Percentiles rank a stretch among this genome's conserved stretches.
Conservation (phyloP, 2,113 vertebrate species). For the Gasterosteus nipponicus region DNA sequence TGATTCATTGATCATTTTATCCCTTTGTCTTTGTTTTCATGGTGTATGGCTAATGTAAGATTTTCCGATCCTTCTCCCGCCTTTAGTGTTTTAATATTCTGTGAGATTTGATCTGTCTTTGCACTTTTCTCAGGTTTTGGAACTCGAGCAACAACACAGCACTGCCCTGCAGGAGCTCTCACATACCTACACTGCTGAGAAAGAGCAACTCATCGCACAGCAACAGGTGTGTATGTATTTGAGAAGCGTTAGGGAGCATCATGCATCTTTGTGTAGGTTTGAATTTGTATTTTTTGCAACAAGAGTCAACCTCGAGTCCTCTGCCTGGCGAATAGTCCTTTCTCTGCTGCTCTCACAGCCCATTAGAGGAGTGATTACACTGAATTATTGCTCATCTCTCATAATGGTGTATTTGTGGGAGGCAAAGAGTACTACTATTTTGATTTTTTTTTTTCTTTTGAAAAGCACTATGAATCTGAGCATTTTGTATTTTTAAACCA, state of each 20-base stretch:
- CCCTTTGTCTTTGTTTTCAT: background rate
- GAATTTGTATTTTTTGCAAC: background rate
- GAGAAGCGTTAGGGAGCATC: background rate
- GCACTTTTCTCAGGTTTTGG: constrained; percentile 66
- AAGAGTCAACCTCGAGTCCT: background rate
- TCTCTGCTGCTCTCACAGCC: constrained; percentile 38
- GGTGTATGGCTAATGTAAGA: background rate
- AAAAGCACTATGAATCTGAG: constrained; percentile 10
- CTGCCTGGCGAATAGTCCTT: background rate
- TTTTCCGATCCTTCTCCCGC: background rate
- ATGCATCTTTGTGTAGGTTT: background rate
- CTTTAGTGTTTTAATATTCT: background rate
- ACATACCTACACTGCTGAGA: constrained; percentile 68
- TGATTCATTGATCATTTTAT: background rate
- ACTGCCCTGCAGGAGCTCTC: constrained; percentile 80
- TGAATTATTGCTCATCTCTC: constrained; percentile 41
- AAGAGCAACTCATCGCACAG: constrained; percentile 74
- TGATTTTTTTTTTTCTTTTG: constrained; percentile 25
- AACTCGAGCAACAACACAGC: constrained; percentile 82
- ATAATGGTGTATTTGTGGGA: constrained; percentile 38
- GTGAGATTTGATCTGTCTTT: background rate
- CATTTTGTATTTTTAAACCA: constrained; percentile 23
- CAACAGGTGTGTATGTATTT: constrained; percentile 78
- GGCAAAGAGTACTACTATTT: constrained; percentile 4
- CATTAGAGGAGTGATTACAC: constrained; percentile 39